phyloP scores from a whole-genome alignment of 2,888 invertebrate genomes.

The Leucophora obtusa region DNA sequence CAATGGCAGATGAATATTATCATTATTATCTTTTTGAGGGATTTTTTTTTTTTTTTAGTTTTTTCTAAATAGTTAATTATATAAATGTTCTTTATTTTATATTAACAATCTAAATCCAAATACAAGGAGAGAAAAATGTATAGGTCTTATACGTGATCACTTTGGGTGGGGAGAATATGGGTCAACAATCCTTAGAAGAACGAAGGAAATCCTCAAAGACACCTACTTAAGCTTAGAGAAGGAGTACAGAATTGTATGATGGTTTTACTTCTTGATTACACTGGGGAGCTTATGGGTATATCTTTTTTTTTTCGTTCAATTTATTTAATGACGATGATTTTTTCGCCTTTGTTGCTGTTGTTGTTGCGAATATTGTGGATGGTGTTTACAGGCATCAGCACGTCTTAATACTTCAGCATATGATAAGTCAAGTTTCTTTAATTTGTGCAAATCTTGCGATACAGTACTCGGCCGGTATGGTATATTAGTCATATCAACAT shows the following conservation, averaged over 20 bases:
- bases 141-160: constrained; percentile 4
- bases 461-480: constrained; percentile 85
- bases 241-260: constrained; percentile 30
- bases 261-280: constrained; percentile 36
- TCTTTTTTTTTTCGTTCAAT: neutral
- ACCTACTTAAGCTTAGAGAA: constrained; percentile 39
- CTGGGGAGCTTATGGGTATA: constrained; percentile 20
- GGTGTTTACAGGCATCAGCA: constrained; percentile 78
- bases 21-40: neutral
- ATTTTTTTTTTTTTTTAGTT: neutral
- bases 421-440: constrained; percentile 89
- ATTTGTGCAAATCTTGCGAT: constrained; percentile 89
- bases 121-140: neutral
- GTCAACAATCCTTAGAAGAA: neutral
- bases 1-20: constrained; percentile 56
- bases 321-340: constrained; percentile 60
- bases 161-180: neutral
- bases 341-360: constrained; percentile 67
- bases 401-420: constrained; percentile 91
- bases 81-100: constrained; percentile 11
- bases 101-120: constrained; percentile 21
- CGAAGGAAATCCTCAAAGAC: neutral
- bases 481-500: constrained; percentile 72
- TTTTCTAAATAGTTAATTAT: constrained; percentile 25
- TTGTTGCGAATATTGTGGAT: constrained; percentile 66